phyloP scores from a whole-genome alignment of 1,140 invertebrate genomes.

The Meteorus sp. region DNA sequence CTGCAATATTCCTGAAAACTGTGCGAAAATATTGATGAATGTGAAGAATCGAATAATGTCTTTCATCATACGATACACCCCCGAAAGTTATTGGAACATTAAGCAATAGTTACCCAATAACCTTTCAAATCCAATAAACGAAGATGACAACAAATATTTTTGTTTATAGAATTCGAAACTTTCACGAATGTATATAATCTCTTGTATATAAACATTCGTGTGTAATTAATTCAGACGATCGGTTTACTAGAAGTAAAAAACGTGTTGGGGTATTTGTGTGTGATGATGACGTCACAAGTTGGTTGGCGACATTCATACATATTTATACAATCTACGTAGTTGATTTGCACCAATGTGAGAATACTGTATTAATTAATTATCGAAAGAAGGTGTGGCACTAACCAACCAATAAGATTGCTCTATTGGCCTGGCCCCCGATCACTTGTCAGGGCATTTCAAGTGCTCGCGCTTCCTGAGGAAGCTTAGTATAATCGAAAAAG shows the following conservation, averaged over 20 bases:
- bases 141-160: no score
- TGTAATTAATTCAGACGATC: neutral
- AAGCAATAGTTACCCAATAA: neutral
- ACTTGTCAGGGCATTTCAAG: conserved; percentile 43
- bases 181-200: no score
- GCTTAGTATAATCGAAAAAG: conserved; percentile 46
- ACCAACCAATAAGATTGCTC: conserved; percentile 54
- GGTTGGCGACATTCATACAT: neutral
- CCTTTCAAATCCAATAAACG: conserved; percentile 22
- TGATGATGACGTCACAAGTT: neutral
- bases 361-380: conserved; percentile 43
- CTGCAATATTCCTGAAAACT: no score
- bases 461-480: conserved; percentile 39
- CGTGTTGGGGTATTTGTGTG: no score
- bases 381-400: conserved; percentile 53
- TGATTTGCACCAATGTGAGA: neutral
- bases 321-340: neutral
- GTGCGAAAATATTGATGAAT: no score
- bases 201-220: no score
- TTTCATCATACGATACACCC: no score
- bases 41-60: no score
- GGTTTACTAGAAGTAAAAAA: neutral
- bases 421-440: conserved; percentile 41
- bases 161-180: no score
- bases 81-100: no score